phyloP scores from a whole-genome alignment of 2,888 invertebrate species.

The Drosophila nr. perissopoda region DNA sequence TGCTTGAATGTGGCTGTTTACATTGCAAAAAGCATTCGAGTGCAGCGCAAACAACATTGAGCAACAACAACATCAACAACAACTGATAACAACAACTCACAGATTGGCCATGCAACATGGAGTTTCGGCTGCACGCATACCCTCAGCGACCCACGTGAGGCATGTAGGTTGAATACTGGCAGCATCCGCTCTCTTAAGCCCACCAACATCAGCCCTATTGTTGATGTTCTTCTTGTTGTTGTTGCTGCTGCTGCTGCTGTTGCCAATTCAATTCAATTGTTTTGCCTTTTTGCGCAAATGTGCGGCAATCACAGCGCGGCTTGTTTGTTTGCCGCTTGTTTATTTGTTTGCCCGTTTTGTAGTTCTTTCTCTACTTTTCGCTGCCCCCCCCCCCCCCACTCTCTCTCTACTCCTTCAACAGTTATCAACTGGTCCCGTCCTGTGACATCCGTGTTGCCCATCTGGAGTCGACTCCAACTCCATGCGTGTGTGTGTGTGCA shows the following conservation, averaged over 20 bases:
- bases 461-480: not conserved
- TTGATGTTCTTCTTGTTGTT: conserved; percentile 37
- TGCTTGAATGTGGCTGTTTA: conserved; percentile 61
- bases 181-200: conserved; percentile 52
- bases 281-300: conserved; percentile 79
- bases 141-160: conserved; percentile 58
- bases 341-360: conserved; percentile 61
- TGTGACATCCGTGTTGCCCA: conserved; percentile 40
- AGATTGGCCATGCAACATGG: conserved; percentile 64
- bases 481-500: not conserved
- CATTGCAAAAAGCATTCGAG: conserved; percentile 80
- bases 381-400: conserved; percentile 25
- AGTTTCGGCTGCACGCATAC: conserved; percentile 62
- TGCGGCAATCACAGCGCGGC: conserved; percentile 72
- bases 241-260: conserved; percentile 53
- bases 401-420: conserved; percentile 27
- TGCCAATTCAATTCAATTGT: conserved; percentile 77
- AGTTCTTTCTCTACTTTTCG: conserved; percentile 39
- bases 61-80: conserved; percentile 38
- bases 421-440: conserved; percentile 58
- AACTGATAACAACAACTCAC: conserved; percentile 20
- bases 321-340: conserved; percentile 63
- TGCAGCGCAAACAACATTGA: conserved; percentile 71
- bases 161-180: conserved; percentile 75
- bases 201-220: conserved; percentile 3